These are phyloP conservation scores for Danaus plexippus DNA, from an alignment of 1,140 invertebrate genomes.

Conservation along the genomic window DNA sequence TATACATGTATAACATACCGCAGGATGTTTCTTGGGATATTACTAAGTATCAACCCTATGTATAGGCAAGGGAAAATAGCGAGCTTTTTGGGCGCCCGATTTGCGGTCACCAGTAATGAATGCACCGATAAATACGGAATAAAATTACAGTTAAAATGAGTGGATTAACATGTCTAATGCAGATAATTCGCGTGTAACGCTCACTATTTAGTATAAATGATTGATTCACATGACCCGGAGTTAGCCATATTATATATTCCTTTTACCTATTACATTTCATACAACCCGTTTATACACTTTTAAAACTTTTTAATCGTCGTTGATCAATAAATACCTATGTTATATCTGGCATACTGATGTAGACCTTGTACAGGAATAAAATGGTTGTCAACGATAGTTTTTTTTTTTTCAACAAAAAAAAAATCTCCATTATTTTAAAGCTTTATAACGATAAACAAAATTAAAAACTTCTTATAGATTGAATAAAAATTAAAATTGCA, in stretches of 20 bases:
- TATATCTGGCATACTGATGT: too few species aligned
- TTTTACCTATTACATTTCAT: slow-evolving; percentile 14
- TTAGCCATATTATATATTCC: slow-evolving; percentile 31
- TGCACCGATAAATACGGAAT: slow-evolving; percentile 72
- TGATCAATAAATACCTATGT: too few species aligned
- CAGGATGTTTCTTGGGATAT: too few species aligned
- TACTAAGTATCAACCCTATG: slow-evolving; percentile 8
- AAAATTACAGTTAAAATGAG: slow-evolving; percentile 73
- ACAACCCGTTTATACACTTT: too few species aligned
- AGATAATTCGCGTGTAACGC: slow-evolving; percentile 65
- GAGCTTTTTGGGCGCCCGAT: slow-evolving; percentile 68
- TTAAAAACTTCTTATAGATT: background rate
- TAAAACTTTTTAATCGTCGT: too few species aligned
- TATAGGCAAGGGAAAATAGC: slow-evolving; percentile 47
- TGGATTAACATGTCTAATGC: slow-evolving; percentile 72
- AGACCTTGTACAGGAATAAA: too few species aligned
- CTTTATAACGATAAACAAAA: slow-evolving; percentile 1
- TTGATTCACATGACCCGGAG: slow-evolving; percentile 42
- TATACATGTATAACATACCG: too few species aligned
- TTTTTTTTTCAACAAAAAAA: slow-evolving; percentile 1
- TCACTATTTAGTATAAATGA: slow-evolving; percentile 65
- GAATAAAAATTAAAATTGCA: too few species aligned
- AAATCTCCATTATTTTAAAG: too few species aligned
- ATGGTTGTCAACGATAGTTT: too few species aligned
- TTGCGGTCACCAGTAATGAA: slow-evolving; percentile 69